Percentiles rank a stretch among this genome's conserved stretches.
Evolutionary conservation across 2,113 vertebrate genomes (phyloP).

Genomic region (Coryphaenoides rupestris): DNA sequence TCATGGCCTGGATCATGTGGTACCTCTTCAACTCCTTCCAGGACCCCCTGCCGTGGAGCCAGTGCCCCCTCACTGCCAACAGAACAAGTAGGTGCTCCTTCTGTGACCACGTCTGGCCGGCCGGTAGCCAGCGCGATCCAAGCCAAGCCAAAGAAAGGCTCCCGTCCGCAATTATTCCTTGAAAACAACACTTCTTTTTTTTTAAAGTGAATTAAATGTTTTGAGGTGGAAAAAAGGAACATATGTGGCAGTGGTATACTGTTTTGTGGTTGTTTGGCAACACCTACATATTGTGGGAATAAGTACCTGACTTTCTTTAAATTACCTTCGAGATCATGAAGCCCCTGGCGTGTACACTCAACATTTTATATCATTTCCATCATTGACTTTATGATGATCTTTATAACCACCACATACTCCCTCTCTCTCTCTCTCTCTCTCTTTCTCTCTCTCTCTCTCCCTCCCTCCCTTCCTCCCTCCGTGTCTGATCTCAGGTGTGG

Average conservation of each 20-base stretch:
- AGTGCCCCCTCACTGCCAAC: slow-evolving; percentile 80
- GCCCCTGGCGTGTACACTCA: no score
- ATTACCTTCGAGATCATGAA: not conserved
- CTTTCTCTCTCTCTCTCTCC: not conserved
- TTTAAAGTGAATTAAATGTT: not conserved
- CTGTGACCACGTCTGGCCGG: no score
- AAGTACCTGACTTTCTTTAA: not conserved
- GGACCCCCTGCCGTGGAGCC: slow-evolving; percentile 88
- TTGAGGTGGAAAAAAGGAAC: not conserved
- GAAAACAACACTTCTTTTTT: no score
- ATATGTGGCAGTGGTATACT: no score
- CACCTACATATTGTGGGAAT: no score
- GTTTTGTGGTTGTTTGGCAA: no score
- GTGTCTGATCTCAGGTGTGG: slow-evolving; percentile 61
- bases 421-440: not conserved
- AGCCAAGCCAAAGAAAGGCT: no score
- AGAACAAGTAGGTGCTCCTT: slow-evolving; percentile 72
- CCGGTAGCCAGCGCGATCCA: no score
- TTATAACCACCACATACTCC: not conserved
- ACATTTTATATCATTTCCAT: not conserved
- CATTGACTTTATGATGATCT: not conserved
- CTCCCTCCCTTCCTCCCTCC: not conserved
- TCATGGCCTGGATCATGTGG: slow-evolving; percentile 96
- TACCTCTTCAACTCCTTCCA: slow-evolving; percentile 98
- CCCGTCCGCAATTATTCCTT: no score